Conservation (phyloP, 2,797 vertebrate genomes). For the Menidia menidia region DNA sequence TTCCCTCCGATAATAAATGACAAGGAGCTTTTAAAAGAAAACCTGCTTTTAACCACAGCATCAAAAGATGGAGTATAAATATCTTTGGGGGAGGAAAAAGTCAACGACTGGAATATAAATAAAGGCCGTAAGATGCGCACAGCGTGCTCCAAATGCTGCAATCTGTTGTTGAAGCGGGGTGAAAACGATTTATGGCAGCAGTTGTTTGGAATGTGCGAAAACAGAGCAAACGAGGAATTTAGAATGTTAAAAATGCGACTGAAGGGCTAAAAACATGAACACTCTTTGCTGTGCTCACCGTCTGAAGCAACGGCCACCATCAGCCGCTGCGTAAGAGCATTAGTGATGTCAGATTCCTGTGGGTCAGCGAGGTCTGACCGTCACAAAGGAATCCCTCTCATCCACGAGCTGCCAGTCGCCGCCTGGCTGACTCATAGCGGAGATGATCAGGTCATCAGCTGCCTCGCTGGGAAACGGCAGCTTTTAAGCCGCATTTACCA, state of each 20-base stretch:
- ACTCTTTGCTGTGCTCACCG: constrained; percentile 21
- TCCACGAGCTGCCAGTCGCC: constrained; percentile 28
- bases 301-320: constrained; percentile 7
- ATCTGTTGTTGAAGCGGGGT: neutral
- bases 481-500: constrained; percentile 26
- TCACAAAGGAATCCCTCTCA: constrained; percentile 30
- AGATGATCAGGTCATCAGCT: constrained; percentile 43
- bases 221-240: constrained; percentile 1
- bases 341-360: constrained; percentile 27
- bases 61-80: neutral
- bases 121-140: neutral
- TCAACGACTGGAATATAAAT: neutral
- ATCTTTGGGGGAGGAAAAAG: neutral
- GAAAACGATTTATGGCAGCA: neutral
- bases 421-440: constrained; percentile 42
- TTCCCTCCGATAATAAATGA: too few species aligned
- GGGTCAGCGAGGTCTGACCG: constrained; percentile 26
- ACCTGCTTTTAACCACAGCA: neutral
- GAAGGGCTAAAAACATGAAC: constrained; percentile 6
- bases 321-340: constrained; percentile 10
- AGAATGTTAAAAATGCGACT: constrained; percentile 17
- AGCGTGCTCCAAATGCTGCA: neutral
- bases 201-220: neutral
- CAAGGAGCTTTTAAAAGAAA: constrained; percentile 10
- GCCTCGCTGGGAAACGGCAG: constrained; percentile 22